Evolutionary conservation across 2,113 vertebrate species (phyloP), one percentile per base, ranked within the genome.

Genomic region (Myodes glareolus): DNA sequence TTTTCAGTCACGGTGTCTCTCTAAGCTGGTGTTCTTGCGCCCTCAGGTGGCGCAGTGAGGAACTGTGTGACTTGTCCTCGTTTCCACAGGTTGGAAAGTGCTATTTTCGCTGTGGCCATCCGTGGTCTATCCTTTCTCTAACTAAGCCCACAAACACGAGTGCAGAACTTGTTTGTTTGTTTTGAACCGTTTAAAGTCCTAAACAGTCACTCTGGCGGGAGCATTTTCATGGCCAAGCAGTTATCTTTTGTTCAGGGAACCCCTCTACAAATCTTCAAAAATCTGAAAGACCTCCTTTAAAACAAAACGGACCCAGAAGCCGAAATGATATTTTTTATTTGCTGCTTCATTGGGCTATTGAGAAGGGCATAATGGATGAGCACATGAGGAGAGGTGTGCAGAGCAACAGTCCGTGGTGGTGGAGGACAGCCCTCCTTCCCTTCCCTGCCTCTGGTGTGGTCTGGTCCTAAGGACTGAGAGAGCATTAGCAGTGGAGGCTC

Each of bases 1-100:
- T 1, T 16, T 45, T 1, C 0, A 7, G 55, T 23, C 77, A 17
- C 19, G 5, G 36, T 19, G 7, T 82, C 92, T 85, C 23, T 39
- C 31, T 55, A 33, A 93, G 78, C 45, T 95, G 90, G 76, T 96
- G 77, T 2, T 50, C 80, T 95, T 90, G 78, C 96, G 39, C 97
- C 81, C 86, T 72, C 97, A 33, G 13, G 73, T 91, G 70, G 93
- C 42, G 10, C 0, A 1, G 70, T 7, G 5, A 0, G 1, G 45
- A 95, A 95, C 5, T 95, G 58, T 42, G 93, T 2, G 9, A 52
- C 80, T 90, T 77, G 65, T 89, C 84, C 12, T 45, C 39, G 31
- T 58, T 92, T 73, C 92, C 42, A 29, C 10, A 19, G 61, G 9
- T 23, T 21, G 67, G 68, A 90, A 42, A 80, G 55, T 10, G 47